Evolutionary conservation across 2,797 vertebrate genomes (phyloP).

Genomic region (Schizopygopsis malacanthus): DNA sequence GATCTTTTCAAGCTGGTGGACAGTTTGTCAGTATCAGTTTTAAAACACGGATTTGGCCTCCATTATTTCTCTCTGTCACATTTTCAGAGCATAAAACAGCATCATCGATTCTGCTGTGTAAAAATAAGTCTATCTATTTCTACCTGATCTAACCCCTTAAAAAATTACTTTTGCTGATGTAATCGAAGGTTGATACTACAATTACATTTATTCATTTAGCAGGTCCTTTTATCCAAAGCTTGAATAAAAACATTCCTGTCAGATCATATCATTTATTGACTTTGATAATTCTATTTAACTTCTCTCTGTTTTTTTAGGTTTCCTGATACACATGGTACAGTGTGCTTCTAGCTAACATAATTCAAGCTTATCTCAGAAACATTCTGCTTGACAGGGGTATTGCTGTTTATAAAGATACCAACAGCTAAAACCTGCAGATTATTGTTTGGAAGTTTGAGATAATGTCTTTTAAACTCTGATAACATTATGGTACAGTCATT

Average conservation of each 20-base stretch:
- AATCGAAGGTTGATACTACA: not conserved
- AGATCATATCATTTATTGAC: not conserved
- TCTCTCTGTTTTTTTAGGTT: not conserved
- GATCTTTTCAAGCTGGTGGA: conserved; percentile 58
- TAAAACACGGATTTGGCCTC: conserved; percentile 59
- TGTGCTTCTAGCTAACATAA: conserved; percentile 34
- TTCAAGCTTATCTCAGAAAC: conserved; percentile 64
- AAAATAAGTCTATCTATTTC: not conserved
- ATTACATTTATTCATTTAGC: not conserved
- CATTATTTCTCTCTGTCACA: conserved; percentile 56
- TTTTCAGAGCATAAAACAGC: conserved; percentile 43
- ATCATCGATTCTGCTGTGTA: not conserved
- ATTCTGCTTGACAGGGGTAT: conserved; percentile 47
- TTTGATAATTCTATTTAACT: conserved; percentile 8
- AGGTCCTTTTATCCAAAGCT: not conserved
- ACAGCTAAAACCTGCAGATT: conserved; percentile 61
- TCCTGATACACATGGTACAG: conserved; percentile 13
- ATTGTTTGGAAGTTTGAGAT: conserved; percentile 68
- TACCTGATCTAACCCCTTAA: not conserved
- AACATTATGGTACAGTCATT: conserved; percentile 63
- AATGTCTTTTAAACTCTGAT: conserved; percentile 68
- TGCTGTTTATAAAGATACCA: conserved; percentile 59
- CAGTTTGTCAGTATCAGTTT: conserved; percentile 51
- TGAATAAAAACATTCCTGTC: not conserved
- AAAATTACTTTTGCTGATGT: not conserved